Percentiles rank a stretch among this genome's conserved stretches.
These are phyloP conservation scores for Meriones unguiculatus DNA, from an alignment of 2,113 vertebrate species.

Conservation along the genomic window DNA sequence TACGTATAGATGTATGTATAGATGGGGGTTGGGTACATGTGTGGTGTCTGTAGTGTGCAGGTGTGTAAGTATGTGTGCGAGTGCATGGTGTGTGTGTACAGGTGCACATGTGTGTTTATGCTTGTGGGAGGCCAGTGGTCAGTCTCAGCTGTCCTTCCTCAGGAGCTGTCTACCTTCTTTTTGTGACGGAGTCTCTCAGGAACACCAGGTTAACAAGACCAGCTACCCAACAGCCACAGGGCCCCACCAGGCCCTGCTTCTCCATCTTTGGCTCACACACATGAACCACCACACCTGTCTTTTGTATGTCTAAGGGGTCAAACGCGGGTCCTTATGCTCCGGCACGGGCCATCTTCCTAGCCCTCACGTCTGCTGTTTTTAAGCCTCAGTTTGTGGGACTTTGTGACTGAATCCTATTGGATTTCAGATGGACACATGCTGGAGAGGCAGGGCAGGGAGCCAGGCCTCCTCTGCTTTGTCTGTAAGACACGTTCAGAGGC, in stretches of 20 bases:
- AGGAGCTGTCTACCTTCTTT: too few relatives aligned
- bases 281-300: not conserved
- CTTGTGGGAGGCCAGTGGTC: not conserved
- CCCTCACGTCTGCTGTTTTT: not conserved
- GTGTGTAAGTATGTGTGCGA: not conserved
- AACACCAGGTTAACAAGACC: too few relatives aligned
- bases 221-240: not conserved
- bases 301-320: not conserved
- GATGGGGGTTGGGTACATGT: not conserved
- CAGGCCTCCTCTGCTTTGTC: not conserved
- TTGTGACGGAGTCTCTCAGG: not conserved
- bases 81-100: too few relatives aligned
- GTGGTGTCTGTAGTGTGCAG: not conserved
- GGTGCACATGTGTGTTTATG: not conserved
- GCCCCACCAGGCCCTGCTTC: not conserved
- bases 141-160: not conserved
- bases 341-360: too few relatives aligned
- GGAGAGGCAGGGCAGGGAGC: not conserved
- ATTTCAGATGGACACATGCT: not conserved
- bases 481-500: not conserved
- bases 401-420: not conserved
- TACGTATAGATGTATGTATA: not conserved
- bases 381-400: not conserved
- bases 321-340: not conserved
- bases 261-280: rapidly evolving